These are phyloP conservation scores for Merops nubicus DNA, from an alignment of 2,113 vertebrate species.

Conservation along the genomic window DNA sequence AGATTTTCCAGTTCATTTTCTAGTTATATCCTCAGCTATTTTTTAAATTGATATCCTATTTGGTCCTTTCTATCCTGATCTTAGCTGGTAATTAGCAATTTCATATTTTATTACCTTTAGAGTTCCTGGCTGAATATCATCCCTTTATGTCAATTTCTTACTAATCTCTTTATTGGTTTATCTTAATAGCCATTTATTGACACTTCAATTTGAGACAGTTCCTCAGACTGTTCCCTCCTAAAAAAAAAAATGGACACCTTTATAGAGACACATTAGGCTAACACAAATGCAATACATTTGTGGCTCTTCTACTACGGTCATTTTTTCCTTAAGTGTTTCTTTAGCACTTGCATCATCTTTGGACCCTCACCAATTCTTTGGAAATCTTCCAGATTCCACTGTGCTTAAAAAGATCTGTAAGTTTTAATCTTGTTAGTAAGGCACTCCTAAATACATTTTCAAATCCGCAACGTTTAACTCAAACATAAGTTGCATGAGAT, in stretches of 20 bases:
- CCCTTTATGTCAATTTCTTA: not conserved
- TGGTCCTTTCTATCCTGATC: not conserved
- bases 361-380: not conserved
- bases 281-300: not conserved
- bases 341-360: not conserved
- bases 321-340: not conserved
- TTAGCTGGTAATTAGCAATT: not conserved
- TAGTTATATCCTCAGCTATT: not conserved
- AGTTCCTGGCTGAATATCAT: not conserved
- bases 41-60: not conserved
- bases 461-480: not conserved
- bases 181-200: not conserved
- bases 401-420: not conserved
- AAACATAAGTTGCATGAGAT: not conserved
- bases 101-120: not conserved
- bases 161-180: not conserved
- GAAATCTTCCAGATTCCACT: not conserved
- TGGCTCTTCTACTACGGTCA: not conserved
- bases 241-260: not conserved
- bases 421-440: not conserved
- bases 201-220: not conserved
- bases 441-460: not conserved
- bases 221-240: not conserved
- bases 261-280: not conserved
- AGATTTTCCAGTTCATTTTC: constrained; percentile 19